phyloP scores from a whole-genome alignment of 2,797 vertebrate species.

The Esox masquinongy region DNA sequence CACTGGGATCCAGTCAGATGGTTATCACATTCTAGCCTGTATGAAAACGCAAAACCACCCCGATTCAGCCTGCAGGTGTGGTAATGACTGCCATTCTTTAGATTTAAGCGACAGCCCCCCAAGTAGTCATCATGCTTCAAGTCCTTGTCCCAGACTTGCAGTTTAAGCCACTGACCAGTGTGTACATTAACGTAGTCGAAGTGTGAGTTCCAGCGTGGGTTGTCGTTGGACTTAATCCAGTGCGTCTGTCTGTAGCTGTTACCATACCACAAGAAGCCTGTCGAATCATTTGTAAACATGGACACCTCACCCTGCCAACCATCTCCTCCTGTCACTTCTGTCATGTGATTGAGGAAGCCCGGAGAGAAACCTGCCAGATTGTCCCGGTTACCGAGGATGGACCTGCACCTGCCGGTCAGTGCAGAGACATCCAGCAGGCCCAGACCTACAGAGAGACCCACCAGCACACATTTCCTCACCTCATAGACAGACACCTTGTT shows the following conservation, averaged over 20 bases:
- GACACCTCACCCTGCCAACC: neutral
- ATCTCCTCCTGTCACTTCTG: neutral
- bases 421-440: neutral
- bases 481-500: neutral
- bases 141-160: slow-evolving; percentile 5
- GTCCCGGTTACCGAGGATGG: neutral
- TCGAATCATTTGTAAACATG: neutral
- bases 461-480: neutral
- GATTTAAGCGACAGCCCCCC: neutral
- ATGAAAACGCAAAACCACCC: neutral
- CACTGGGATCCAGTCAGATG: slow-evolving; percentile 4
- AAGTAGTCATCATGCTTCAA: neutral
- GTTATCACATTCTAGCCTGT: slow-evolving; percentile 6
- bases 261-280: neutral
- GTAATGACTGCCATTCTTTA: neutral
- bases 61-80: neutral
- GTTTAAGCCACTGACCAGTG: neutral
- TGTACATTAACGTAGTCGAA: neutral
- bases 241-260: neutral
- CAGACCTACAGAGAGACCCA: neutral
- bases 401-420: neutral
- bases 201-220: neutral
- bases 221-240: neutral
- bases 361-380: neutral
- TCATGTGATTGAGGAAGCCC: neutral